Conservation (phyloP, 2,888 invertebrate genomes). For the Lithophane ornitopus region DNA sequence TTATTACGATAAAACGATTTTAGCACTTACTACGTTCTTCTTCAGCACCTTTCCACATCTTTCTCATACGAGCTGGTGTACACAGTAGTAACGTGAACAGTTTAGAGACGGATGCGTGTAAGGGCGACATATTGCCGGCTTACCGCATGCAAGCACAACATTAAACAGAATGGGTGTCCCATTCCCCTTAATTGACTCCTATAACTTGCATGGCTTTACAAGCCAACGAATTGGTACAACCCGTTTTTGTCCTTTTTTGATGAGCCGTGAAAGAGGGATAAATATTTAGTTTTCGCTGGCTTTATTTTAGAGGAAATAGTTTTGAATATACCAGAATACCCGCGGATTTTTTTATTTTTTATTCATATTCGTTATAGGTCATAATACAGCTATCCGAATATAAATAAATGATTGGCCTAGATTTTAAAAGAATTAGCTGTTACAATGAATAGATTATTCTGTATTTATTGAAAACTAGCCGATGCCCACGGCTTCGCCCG, state of each 20-base stretch:
- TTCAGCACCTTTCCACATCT: not conserved
- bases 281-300: slow-evolving; percentile 5
- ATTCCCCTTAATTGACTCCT: slow-evolving; percentile 59
- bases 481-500: no score
- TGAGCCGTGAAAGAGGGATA: slow-evolving; percentile 14
- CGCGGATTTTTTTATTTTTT: no score
- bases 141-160: slow-evolving; percentile 54
- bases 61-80: no score
- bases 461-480: no score
- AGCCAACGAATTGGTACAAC: slow-evolving; percentile 21
- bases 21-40: not conserved
- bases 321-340: no score
- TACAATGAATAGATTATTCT: no score
- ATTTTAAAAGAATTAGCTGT: no score
- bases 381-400: no score
- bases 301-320: not conserved
- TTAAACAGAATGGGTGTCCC: slow-evolving; percentile 51
- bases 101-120: slow-evolving; percentile 47
- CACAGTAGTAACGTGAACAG: slow-evolving; percentile 11
- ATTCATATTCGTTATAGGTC: no score
- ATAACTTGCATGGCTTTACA: slow-evolving; percentile 61
- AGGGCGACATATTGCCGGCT: slow-evolving; percentile 47
- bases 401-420: no score
- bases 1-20: not conserved
- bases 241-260: slow-evolving; percentile 16